These are phyloP conservation scores for Apodemia hepburni DNA, from an alignment of 2,888 invertebrate genomes.

Conservation along the genomic window DNA sequence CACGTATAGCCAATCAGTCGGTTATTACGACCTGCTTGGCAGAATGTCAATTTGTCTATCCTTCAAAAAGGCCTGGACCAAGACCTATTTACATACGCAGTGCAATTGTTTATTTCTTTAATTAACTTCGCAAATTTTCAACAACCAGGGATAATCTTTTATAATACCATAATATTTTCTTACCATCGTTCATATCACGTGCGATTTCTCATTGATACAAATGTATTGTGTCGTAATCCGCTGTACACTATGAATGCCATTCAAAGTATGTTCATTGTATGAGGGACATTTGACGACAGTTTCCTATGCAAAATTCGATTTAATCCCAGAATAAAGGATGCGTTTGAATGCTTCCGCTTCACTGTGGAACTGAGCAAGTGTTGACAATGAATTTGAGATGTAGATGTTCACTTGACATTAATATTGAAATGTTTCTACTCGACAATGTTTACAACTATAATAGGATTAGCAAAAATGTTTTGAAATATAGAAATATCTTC, in stretches of 20 bases:
- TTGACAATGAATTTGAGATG: conserved; percentile 31
- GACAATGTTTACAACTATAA: conserved; percentile 66
- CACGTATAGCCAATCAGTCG: too few species aligned
- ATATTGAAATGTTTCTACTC: conserved; percentile 55
- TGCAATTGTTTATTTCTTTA: not conserved
- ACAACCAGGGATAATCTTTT: not conserved
- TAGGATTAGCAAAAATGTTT: conserved; percentile 63
- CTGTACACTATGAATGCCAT: conserved; percentile 53
- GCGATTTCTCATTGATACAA: conserved; percentile 59
- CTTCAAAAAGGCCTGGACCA: too few species aligned
- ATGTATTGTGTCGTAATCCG: conserved; percentile 49
- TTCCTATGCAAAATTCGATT: conserved; percentile 75
- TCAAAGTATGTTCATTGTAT: conserved; percentile 46
- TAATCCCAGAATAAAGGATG: conserved; percentile 76
- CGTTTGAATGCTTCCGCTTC: conserved; percentile 64
- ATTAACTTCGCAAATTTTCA: not conserved
- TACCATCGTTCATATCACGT: conserved; percentile 65
- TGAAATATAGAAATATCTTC: conserved; percentile 29
- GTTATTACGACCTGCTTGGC: too few species aligned
- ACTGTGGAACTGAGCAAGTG: conserved; percentile 39
- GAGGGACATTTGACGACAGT: conserved; percentile 63
- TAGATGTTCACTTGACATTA: conserved; percentile 66
- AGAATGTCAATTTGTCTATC: too few species aligned
- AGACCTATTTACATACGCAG: too few species aligned
- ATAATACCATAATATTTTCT: conserved; percentile 46